Evolutionary conservation across 2,797 vertebrate species (phyloP), one percentile per base, ranked within the genome.

Genomic region (Mus minutoides): DNA sequence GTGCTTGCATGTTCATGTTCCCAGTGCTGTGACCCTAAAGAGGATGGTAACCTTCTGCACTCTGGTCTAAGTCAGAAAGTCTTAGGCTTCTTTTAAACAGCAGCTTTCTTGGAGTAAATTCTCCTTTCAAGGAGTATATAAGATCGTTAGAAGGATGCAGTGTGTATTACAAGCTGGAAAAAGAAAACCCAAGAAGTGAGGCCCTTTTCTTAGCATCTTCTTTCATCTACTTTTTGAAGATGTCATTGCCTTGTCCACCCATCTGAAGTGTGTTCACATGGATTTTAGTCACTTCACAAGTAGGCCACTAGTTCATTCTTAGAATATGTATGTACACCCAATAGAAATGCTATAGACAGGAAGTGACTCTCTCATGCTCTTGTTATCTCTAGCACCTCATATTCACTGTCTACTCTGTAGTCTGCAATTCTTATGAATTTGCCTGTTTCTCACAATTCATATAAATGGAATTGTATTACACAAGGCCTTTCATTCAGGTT

Each of bases 221-320:
- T 86, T 95, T 60, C 24, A 21, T 86, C n/a, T 64, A 22, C 37
- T 91, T 96, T 95, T 49, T 88, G 77, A 37, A 56, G 75, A 12
- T 88, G 52, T 17, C 43, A 62, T 93, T 85, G 29, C 13, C 13
- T 1, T 64, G 19, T 67, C 24, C 5, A 78, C 24, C 56, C 10
- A n/a, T 52, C 88, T 49, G 77, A 88, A 82, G 54, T 62, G 2
- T 92, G 80, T 67, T 78, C 69, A 19, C 19, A 0, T 69, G 78
- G 3, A 1, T 91, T 91, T 80, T 54, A 54, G 26, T 67, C 84
- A 64, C 77, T 52, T 90, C 62, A 37, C 24, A 83, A 24, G 54
- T 85, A 34, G 83, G n/a, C 37, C 77, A 29, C 19, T 29, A 6
- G 37, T 49, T 64, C 49, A 73, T 37, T 83, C 79, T 52, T 52